Conservation (phyloP, 2,113 vertebrate species). For the Harpagus bidentatus region DNA sequence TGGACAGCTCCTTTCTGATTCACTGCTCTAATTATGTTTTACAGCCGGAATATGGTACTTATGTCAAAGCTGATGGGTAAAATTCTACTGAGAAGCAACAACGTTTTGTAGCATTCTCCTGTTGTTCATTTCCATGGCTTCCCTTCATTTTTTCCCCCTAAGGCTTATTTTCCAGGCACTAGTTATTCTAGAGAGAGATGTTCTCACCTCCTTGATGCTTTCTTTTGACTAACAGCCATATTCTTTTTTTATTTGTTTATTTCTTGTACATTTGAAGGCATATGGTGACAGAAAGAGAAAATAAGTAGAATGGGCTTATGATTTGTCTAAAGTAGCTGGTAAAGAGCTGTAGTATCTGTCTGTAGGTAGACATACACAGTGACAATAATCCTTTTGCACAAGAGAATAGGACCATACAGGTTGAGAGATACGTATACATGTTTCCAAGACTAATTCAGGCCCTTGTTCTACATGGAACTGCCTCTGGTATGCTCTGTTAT, state of each 20-base stretch:
- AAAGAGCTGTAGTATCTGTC: neutral
- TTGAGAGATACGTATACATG: neutral
- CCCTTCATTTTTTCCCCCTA: slow-evolving; percentile 20
- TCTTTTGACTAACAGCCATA: slow-evolving; percentile 38
- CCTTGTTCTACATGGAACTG: neutral
- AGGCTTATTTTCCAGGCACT: slow-evolving; percentile 38
- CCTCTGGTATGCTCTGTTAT: neutral
- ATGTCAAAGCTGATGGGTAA: slow-evolving; percentile 66
- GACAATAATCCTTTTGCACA: neutral
- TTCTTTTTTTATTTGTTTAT: slow-evolving; percentile 25
- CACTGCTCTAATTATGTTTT: slow-evolving; percentile 68
- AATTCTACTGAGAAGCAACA: slow-evolving; percentile 57
- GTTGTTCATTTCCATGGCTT: slow-evolving; percentile 62
- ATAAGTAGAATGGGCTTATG: neutral
- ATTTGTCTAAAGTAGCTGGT: slow-evolving; percentile 8
- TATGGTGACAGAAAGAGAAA: slow-evolving; percentile 15
- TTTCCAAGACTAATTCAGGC: neutral
- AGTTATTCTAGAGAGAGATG: neutral
- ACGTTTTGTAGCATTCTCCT: slow-evolving; percentile 48
- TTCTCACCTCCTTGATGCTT: slow-evolving; percentile 15
- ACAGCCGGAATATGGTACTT: slow-evolving; percentile 61
- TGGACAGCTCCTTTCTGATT: slow-evolving; percentile 65
- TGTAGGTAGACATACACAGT: neutral
- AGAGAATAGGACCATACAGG: neutral
- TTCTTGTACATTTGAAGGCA: slow-evolving; percentile 20